Percentiles rank a stretch among this genome's conserved stretches.
These are phyloP conservation scores for Lordiphosa collinella DNA, from an alignment of 1,140 invertebrate genomes.

Conservation along the genomic window DNA sequence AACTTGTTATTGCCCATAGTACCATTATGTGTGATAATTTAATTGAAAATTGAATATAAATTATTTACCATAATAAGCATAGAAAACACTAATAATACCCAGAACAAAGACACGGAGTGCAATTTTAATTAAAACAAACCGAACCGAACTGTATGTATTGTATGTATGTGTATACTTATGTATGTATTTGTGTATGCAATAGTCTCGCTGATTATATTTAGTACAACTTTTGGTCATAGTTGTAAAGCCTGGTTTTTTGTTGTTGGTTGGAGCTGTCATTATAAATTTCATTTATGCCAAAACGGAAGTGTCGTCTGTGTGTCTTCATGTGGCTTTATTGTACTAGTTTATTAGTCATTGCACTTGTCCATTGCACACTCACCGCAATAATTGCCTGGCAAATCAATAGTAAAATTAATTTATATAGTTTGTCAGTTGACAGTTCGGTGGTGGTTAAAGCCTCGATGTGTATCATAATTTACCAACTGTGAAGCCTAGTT, in stretches of 20 bases:
- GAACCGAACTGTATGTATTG: slow-evolving; percentile 28
- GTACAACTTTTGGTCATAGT: slow-evolving; percentile 60
- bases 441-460: neutral
- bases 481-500: slow-evolving; percentile 24
- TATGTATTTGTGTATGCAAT: slow-evolving; percentile 5
- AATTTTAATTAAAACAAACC: slow-evolving; percentile 74
- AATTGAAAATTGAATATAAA: slow-evolving; percentile 72
- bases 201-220: slow-evolving; percentile 42
- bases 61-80: slow-evolving; percentile 50
- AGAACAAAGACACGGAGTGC: slow-evolving; percentile 23
- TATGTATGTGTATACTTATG: slow-evolving; percentile 6
- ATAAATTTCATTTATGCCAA: slow-evolving; percentile 62
- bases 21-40: slow-evolving; percentile 67
- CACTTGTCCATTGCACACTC: slow-evolving; percentile 4
- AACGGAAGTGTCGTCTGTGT: slow-evolving; percentile 31
- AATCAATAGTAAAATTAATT: slow-evolving; percentile 29
- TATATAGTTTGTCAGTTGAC: neutral
- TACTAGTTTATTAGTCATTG: no score
- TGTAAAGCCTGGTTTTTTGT: slow-evolving; percentile 32
- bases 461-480: slow-evolving; percentile 9
- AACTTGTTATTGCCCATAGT: no score
- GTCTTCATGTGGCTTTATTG: slow-evolving; percentile 24
- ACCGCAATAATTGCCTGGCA: slow-evolving; percentile 9
- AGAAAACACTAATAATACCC: slow-evolving; percentile 15
- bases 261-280: slow-evolving; percentile 60